These are phyloP conservation scores for Ostrea edulis DNA, from an alignment of 1,140 invertebrate genomes.

Conservation along the genomic window DNA sequence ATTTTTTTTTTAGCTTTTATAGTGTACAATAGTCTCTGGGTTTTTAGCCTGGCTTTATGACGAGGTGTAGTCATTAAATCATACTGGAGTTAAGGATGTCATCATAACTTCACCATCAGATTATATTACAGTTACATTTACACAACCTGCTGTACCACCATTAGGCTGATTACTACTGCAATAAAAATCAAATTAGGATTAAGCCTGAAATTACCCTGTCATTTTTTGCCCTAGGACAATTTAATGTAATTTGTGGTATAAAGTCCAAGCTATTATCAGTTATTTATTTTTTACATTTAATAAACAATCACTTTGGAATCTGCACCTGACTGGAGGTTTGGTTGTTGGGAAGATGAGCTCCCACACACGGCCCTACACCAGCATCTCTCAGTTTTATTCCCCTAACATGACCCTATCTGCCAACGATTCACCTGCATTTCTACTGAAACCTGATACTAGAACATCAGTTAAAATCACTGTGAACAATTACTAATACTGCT, in stretches of 20 bases:
- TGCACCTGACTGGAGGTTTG: background rate
- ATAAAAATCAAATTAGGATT: conserved; percentile 33
- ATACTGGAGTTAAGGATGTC: background rate
- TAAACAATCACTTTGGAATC: background rate
- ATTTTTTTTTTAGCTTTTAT: too few relatives aligned
- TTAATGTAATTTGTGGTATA: background rate
- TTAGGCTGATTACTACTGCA: background rate
- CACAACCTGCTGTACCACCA: background rate
- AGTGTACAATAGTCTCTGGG: too few relatives aligned
- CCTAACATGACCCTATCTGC: background rate
- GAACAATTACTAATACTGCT: background rate
- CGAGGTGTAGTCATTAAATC: background rate
- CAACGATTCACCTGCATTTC: conserved; percentile 14
- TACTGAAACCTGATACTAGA: conserved; percentile 1
- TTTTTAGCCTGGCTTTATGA: too few relatives aligned
- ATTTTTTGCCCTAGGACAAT: conserved; percentile 8
- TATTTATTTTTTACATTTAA: background rate
- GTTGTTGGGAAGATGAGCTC: background rate
- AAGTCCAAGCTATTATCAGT: background rate
- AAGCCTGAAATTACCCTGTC: conserved; percentile 1
- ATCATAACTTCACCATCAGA: background rate
- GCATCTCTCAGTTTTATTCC: conserved; percentile 12
- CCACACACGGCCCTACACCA: background rate
- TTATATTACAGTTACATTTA: background rate
- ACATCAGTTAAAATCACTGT: conserved; percentile 10